Conservation (phyloP, 1,140 invertebrate genomes). For the Rhynchophorus ferrugineus region DNA sequence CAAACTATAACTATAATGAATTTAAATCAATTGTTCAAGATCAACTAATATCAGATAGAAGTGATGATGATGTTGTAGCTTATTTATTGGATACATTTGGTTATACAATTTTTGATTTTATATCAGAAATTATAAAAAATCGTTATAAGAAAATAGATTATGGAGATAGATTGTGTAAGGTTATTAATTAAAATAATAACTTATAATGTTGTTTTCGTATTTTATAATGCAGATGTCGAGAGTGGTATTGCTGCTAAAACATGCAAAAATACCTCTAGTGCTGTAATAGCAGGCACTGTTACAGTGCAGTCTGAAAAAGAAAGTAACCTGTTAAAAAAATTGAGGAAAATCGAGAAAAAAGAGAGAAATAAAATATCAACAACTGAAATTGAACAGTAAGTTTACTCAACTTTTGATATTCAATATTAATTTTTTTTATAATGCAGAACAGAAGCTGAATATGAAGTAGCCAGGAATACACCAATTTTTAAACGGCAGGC, state of each 20-base stretch:
- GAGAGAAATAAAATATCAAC: constrained; percentile 31
- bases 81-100: constrained; percentile 84
- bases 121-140: constrained; percentile 69
- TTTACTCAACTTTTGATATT: background rate
- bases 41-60: constrained; percentile 45
- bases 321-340: constrained; percentile 69
- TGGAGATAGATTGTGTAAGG: constrained; percentile 18
- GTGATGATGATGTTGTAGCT: constrained; percentile 71
- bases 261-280: constrained; percentile 16
- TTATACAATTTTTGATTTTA: constrained; percentile 80
- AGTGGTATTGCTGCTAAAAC: constrained; percentile 5
- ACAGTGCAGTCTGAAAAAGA: constrained; percentile 80
- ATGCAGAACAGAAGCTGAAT: constrained; percentile 24
- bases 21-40: constrained; percentile 25
- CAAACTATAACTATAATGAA: constrained; percentile 24
- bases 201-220: background rate
- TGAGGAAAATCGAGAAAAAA: constrained; percentile 85
- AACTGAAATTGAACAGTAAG: constrained; percentile 23
- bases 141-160: constrained; percentile 45
- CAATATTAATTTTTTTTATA: constrained; percentile 1
- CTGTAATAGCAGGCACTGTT: constrained; percentile 43
- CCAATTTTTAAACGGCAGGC: constrained; percentile 27
- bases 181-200: background rate
- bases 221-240: constrained; percentile 4
- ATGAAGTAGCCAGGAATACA: constrained; percentile 23